Evolutionary conservation across 2,888 invertebrate species (phyloP).

Genomic region (Phalera bucephala): DNA sequence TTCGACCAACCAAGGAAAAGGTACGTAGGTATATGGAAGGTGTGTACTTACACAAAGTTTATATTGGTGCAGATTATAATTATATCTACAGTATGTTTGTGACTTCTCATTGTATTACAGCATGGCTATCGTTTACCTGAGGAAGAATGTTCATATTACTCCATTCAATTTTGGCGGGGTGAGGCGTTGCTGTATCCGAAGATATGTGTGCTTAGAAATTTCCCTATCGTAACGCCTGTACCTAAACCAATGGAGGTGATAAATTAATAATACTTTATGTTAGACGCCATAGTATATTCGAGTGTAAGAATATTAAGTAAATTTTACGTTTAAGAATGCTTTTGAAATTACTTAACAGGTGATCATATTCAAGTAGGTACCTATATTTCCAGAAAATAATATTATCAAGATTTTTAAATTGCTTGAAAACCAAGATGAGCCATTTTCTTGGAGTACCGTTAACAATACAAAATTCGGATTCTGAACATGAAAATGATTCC

Average conservation of each 20-base stretch:
- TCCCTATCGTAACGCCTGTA: constrained; percentile 62
- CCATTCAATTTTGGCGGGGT: constrained; percentile 70
- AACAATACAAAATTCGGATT: constrained; percentile 25
- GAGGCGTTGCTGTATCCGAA: constrained; percentile 69
- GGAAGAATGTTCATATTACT: constrained; percentile 54
- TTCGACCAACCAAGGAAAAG: no score
- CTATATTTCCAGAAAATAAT: constrained; percentile 50
- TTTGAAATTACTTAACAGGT: no score
- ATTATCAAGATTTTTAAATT: constrained; percentile 49
- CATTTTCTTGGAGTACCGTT: constrained; percentile 48
- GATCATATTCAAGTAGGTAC: no score
- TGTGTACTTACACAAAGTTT: no score
- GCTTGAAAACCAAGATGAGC: constrained; percentile 53
- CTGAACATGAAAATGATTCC: constrained; percentile 15
- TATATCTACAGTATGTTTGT: no score
- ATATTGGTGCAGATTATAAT: no score
- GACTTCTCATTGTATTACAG: constrained; percentile 34
- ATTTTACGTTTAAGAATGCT: no score
- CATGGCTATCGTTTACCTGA: constrained; percentile 73
- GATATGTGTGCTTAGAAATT: constrained; percentile 54
- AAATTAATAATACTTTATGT: no score
- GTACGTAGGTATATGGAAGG: no score
- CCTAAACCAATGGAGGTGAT: constrained; percentile 53
- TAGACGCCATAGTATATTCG: no score
- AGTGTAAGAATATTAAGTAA: no score